Evolutionary conservation across 2,113 vertebrate genomes (phyloP).

Genomic region (Rhabdornis inornatus): DNA sequence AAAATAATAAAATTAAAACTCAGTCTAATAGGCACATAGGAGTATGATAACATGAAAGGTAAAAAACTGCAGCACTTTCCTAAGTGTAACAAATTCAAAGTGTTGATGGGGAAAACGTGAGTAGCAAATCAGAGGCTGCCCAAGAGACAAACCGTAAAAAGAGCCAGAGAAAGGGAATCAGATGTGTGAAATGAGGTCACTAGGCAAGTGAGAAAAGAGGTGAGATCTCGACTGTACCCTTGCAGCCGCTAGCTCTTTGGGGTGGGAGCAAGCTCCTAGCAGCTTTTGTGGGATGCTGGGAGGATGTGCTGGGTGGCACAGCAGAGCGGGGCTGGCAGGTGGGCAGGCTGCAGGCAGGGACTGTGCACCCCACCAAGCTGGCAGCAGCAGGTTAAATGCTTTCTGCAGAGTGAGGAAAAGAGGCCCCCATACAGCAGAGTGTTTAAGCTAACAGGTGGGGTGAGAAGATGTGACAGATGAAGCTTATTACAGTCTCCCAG

Average conservation of each 20-base stretch:
- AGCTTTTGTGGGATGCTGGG: rapidly evolving
- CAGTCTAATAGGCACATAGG: neutral
- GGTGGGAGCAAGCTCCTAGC: neutral
- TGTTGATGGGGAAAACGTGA: neutral
- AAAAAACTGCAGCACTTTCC: rapidly evolving
- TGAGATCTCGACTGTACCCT: neutral
- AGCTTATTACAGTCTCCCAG: neutral
- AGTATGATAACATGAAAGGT: neutral
- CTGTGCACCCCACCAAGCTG: neutral
- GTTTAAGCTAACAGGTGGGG: neutral
- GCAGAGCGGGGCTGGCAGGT: rapidly evolving
- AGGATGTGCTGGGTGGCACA: neutral
- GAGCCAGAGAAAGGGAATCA: neutral
- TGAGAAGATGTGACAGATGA: neutral
- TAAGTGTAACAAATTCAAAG: neutral
- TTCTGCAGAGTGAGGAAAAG: neutral
- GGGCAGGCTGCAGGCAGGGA: neutral
- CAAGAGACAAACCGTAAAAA: neutral
- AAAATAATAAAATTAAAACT: neutral
- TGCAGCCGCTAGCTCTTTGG: rapidly evolving
- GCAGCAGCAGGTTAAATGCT: neutral
- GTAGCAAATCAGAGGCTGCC: neutral
- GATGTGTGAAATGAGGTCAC: neutral
- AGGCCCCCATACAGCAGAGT: neutral
- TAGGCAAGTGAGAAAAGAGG: neutral